A percentile compares a stretch with the other conserved stretches of the same genome.
phyloP scores from a whole-genome alignment of 2,888 invertebrate species.

The Perithous albicinctus region DNA sequence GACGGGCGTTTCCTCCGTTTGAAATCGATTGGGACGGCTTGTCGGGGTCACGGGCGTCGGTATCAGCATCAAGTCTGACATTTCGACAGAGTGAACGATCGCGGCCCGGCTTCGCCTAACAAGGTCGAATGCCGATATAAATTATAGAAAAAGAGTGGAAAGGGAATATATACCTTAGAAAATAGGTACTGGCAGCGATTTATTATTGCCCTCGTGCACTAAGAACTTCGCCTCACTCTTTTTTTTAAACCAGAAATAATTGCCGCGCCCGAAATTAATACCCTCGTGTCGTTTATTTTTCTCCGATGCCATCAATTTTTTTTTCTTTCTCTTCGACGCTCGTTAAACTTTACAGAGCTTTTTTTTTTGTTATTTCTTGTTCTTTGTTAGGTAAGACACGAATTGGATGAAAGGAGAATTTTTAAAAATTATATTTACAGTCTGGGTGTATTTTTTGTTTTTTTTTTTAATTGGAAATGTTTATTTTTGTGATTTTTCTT shows the following conservation, averaged over 20 bases:
- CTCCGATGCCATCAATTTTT: background rate
- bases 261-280: background rate
- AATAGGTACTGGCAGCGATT: slow-evolving; percentile 11
- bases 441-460: too few species aligned
- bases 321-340: background rate
- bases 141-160: slow-evolving; percentile 15
- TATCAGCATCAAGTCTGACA: slow-evolving; percentile 28
- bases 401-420: background rate
- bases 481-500: too few species aligned
- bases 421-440: too few species aligned
- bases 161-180: background rate
- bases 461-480: too few species aligned
- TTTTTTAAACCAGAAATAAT: background rate
- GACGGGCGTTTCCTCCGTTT: slow-evolving; percentile 57
- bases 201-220: slow-evolving; percentile 16
- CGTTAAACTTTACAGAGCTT: background rate
- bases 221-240: background rate
- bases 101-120: slow-evolving; percentile 10
- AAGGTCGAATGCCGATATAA: slow-evolving; percentile 31
- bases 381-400: background rate
- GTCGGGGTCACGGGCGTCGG: slow-evolving; percentile 54
- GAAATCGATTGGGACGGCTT: slow-evolving; percentile 59
- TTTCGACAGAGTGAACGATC: slow-evolving; percentile 43
- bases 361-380: background rate
- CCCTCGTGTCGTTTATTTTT: background rate